Base-by-base conservation (phyloP, 1,140 invertebrate genomes). In the Phortica variegata region DNA sequence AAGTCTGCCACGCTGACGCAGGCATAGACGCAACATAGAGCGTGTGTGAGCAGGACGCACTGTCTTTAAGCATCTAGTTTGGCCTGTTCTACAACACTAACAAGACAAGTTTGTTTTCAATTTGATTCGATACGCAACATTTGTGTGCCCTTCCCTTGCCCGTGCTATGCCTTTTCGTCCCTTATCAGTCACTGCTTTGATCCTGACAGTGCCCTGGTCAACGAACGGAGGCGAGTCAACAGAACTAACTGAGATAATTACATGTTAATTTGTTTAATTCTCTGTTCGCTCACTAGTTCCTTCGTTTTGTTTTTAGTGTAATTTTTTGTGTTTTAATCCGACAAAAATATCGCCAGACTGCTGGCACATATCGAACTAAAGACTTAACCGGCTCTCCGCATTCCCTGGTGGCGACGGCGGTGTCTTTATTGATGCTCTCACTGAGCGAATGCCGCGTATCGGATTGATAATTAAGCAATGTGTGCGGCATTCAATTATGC, bases 401-500 rank as follows among this genome's bases (percentile, higher is more conserved):
- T 6, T 58, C 49, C 43, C 41, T 49, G 47, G 26, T 50, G 54
- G 42, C 54, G 50, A 49, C 43, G 43, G 32, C 20, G 45, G 37
- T 19, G 38, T 18, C 13, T 39, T 47, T 39, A n/a, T n/a, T n/a
- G 12, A 10, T 34, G 33, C 12, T 47, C 16, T 45, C 34, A 26
- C 5, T 41, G 15, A 23, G 18, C 43, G 36, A 39, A 13, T 12
- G 34, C 33, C 39, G 23, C 33, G 50, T 41, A 49, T 49, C 50
- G 52, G 38, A 52, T 57, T 54, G 65, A 68, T 68, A 69, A 68
- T 68, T 68, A 69, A 68, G 63, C 65, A 65, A 55, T 69, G 65
- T 69, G 65, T 69, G 65, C 58, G 65, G 60, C 65, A 68, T 65
- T 61, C 65, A 69, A 69, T 69, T 68, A n/a, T n/a, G 60, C 44